A percentile compares a stretch with the other conserved stretches of the same genome.
phyloP scores from a whole-genome alignment of 53 echinoderm and acorn worm species.

The Luidia sarsii region DNA sequence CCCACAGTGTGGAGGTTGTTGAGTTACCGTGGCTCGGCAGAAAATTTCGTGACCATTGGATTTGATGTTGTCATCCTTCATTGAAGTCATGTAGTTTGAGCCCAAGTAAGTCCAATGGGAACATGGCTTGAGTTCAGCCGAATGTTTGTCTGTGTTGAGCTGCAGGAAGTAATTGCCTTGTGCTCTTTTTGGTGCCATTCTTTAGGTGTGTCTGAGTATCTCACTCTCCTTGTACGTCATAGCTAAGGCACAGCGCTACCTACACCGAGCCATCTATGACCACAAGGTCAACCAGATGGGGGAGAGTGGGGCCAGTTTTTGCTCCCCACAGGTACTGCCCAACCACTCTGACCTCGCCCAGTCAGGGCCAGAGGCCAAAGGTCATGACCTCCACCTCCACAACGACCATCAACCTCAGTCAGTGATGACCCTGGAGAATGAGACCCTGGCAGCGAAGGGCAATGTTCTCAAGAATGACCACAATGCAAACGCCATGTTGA shows the following conservation, averaged over 20 bases:
- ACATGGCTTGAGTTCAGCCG: no score
- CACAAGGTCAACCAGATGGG: slow-evolving; percentile 27
- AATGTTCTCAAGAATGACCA: background rate
- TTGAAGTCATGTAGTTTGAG: no score
- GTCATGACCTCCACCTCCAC: background rate
- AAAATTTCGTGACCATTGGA: no score
- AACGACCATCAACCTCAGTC: background rate
- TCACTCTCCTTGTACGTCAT: slow-evolving; percentile 83
- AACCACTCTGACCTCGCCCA: background rate
- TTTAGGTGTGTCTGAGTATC: slow-evolving; percentile 61
- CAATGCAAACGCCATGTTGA: background rate
- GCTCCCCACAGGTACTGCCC: background rate
- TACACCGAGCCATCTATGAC: slow-evolving; percentile 53
- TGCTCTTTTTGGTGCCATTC: no score
- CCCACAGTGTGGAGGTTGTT: no score
- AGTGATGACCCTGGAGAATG: background rate
- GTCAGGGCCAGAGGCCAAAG: slow-evolving; percentile 21
- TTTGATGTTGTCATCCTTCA: no score
- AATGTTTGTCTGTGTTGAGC: no score
- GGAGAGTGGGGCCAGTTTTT: background rate
- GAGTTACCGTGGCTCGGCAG: no score
- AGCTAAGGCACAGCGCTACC: slow-evolving; percentile 70
- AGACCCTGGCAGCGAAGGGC: background rate
- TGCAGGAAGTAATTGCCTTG: no score
- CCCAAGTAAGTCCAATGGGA: no score